phyloP scores from a whole-genome alignment of 2,888 invertebrate species.

The Rosalia funebris region DNA sequence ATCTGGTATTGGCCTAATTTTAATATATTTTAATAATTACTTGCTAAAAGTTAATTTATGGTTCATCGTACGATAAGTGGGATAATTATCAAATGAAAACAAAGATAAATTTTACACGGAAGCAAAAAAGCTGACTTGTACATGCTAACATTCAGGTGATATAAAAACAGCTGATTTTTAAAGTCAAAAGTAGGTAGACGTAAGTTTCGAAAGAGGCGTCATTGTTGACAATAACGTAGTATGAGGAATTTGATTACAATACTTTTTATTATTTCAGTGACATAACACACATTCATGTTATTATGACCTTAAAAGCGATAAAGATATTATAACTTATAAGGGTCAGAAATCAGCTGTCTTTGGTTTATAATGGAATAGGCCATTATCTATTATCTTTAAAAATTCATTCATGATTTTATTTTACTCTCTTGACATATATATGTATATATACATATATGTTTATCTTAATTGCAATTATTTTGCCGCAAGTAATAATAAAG shows the following conservation, averaged over 20 bases:
- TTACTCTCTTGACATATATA: slow-evolving; percentile 23
- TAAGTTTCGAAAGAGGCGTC: slow-evolving; percentile 18
- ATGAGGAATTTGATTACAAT: slow-evolving; percentile 15
- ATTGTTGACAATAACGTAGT: slow-evolving; percentile 20
- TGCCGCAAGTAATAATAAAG: slow-evolving; percentile 22
- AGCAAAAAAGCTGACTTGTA: slow-evolving; percentile 39
- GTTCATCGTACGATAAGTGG: slow-evolving; percentile 34
- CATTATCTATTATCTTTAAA: slow-evolving; percentile 42
- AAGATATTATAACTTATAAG: slow-evolving; percentile 27
- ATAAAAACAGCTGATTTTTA: slow-evolving; percentile 27
- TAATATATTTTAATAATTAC: slow-evolving; percentile 25
- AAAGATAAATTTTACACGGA: slow-evolving; percentile 41
- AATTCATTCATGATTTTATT: slow-evolving; percentile 46
- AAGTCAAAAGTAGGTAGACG: slow-evolving; percentile 26
- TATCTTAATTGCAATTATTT: slow-evolving; percentile 28
- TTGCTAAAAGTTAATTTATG: slow-evolving; percentile 20
- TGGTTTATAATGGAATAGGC: slow-evolving; percentile 35
- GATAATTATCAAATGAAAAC: slow-evolving; percentile 35
- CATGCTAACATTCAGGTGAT: slow-evolving; percentile 20
- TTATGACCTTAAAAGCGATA: slow-evolving; percentile 26
- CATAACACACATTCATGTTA: slow-evolving; percentile 14
- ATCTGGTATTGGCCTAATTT: slow-evolving; percentile 15
- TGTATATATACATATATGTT: not conserved
- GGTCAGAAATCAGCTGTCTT: slow-evolving; percentile 51
- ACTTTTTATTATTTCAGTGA: slow-evolving; percentile 23